Base-by-base conservation (phyloP, 1,140 invertebrate species). In the Neodiprion fabricii region DNA sequence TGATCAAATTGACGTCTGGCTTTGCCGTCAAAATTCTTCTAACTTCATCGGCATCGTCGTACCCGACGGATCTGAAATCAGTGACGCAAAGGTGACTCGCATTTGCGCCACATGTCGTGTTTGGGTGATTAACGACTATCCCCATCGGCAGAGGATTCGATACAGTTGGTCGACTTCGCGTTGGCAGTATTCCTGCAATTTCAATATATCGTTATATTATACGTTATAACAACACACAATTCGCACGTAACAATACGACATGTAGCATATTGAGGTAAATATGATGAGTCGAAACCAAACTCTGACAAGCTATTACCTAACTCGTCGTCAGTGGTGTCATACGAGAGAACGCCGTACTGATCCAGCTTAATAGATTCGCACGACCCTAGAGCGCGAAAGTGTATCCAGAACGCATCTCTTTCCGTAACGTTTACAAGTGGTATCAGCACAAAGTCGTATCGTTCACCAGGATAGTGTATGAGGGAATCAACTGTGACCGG, bases 1-100 rank as follows among this genome's bases (percentile, higher is more conserved):
- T 85, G 88, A 96, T 96, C 77, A 96, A 95, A 85, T 96, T 96
- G 9, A 96, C 94, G 81, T 96, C 95, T 0, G 95, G 95, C 77
- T 94, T 89, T 82, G 94, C 93, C 82, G 95, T 93, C 14, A 96
- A 86, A 48, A 96, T 89, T 5, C 28, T 40, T 40, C 5, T 40
- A 40, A 40, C 28, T 47, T 91, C 92, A 82, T 40, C 28, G 28
- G 93, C 90, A 78, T 96, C 94, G 5, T 95, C 89, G 14, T 91
- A 89, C 75, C 90, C 91, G 0, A 94, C 92, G 85, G 92, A 94
- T 82, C 94, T 94, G 78, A 96, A 84, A 84, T 96, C 95, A 81
- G 93, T 95, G 3, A 96, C 92, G 80, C 95, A 96, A 72, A 96
- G 88, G 0, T 7, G 3, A 5, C 53, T 61, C 0, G 53, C 11